Conservation (phyloP, 2,113 vertebrate genomes). For the Elgaria multicarinata region DNA sequence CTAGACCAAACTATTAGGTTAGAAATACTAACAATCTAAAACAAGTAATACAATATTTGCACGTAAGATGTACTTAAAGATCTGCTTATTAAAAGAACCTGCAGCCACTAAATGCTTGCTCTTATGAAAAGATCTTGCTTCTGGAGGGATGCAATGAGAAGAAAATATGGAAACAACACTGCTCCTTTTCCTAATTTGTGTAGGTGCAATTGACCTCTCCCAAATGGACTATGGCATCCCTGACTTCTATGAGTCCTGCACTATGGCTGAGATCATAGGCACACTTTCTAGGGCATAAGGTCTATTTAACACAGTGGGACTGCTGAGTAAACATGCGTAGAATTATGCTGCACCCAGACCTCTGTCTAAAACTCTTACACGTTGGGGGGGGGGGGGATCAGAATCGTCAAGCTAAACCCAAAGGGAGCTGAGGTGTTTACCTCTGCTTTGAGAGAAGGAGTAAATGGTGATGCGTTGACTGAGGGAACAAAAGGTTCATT, state of each 20-base stretch:
- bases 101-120: not conserved
- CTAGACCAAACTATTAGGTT: not conserved
- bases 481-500: not conserved
- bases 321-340: too few species aligned
- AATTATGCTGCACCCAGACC: too few species aligned
- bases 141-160: not conserved
- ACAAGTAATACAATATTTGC: not conserved
- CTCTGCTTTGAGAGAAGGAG: not conserved
- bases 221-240: not conserved
- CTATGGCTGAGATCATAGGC: not conserved
- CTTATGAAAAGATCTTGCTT: not conserved
- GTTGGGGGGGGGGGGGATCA: too few species aligned
- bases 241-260: not conserved
- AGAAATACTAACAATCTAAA: not conserved
- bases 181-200: not conserved
- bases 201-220: not conserved
- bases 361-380: not conserved
- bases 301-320: not conserved
- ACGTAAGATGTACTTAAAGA: not conserved
- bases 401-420: not conserved
- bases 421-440: not conserved
- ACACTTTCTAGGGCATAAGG: not conserved
- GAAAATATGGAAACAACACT: not conserved
- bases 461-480: not conserved
- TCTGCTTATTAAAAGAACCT: not conserved